A percentile compares a stretch with the other conserved stretches of the same genome.
phyloP scores from a whole-genome alignment of 1,140 invertebrate species.

The Cotesia chilonis region DNA sequence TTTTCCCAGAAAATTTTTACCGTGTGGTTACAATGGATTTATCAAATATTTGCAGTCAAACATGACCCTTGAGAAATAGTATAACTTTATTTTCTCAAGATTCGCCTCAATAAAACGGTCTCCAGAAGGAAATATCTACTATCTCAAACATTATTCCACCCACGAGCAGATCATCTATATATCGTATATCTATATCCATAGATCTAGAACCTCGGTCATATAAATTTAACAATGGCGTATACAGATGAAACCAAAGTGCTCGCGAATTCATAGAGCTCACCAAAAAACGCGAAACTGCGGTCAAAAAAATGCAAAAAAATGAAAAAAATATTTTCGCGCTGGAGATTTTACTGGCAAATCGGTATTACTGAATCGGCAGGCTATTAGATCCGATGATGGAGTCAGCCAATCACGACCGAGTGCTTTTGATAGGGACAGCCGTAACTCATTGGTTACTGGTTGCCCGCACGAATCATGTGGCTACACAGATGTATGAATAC shows the following conservation, averaged over 20 bases:
- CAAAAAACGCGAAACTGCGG: too few species aligned
- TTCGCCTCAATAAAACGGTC: too few species aligned
- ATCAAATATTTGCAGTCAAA: conserved; percentile 39
- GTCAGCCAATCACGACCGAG: conserved; percentile 33
- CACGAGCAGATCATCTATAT: too few species aligned
- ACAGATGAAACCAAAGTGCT: conserved; percentile 2
- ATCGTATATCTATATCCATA: too few species aligned
- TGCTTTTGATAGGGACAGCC: conserved; percentile 33
- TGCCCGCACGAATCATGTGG: conserved; percentile 29
- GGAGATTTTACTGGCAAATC: conserved; percentile 14
- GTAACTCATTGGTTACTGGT: conserved; percentile 35
- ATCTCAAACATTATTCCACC: not conserved
- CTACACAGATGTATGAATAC: conserved; percentile 25
- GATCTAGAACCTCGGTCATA: too few species aligned
- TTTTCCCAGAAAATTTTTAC: too few species aligned
- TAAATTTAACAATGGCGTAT: too few species aligned
- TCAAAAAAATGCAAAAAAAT: too few species aligned
- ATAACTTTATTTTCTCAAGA: too few species aligned
- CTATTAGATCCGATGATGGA: conserved; percentile 34
- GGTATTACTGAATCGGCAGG: conserved; percentile 19
- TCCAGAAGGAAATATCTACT: too few species aligned
- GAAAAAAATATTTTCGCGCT: conserved; percentile 10
- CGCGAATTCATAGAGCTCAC: not conserved
- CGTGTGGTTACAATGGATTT: conserved; percentile 18
- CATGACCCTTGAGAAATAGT: conserved; percentile 1